A percentile compares a stretch with the other conserved stretches of the same genome.
phyloP scores from a whole-genome alignment of 2,888 invertebrate genomes.

The Xestia xanthographa region DNA sequence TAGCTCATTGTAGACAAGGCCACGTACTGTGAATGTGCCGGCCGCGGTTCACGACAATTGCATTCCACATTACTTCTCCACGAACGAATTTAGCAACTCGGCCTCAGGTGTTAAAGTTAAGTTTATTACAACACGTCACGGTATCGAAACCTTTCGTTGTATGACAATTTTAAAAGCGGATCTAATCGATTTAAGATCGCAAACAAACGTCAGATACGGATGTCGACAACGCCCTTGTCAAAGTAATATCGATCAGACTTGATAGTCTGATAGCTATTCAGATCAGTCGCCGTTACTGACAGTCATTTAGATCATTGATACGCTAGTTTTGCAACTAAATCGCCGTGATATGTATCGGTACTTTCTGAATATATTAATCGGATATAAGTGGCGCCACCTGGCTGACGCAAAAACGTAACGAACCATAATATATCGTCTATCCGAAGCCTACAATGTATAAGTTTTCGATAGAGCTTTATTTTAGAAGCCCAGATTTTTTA shows the following conservation, averaged over 20 bases:
- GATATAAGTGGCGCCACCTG: slow-evolving; percentile 23
- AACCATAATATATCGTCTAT: neutral
- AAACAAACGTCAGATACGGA: slow-evolving; percentile 82
- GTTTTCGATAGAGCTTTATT: neutral
- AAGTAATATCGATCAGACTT: slow-evolving; percentile 70
- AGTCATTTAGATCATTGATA: slow-evolving; percentile 67
- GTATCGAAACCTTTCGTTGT: slow-evolving; percentile 73
- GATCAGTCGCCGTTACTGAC: slow-evolving; percentile 58
- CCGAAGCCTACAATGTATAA: neutral
- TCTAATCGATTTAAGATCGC: slow-evolving; percentile 85
- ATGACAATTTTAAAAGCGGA: slow-evolving; percentile 86
- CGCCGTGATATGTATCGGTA: slow-evolving; percentile 47
- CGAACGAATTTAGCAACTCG: slow-evolving; percentile 80
- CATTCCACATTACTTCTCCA: slow-evolving; percentile 82
- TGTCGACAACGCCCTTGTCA: slow-evolving; percentile 87
- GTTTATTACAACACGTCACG: slow-evolving; percentile 74
- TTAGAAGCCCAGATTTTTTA: neutral
- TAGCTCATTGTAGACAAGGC: slow-evolving; percentile 84
- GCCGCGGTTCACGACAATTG: slow-evolving; percentile 82
- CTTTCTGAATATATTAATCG: slow-evolving; percentile 47
- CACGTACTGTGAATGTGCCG: slow-evolving; percentile 80
- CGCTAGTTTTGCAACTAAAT: slow-evolving; percentile 64
- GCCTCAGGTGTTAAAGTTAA: slow-evolving; percentile 77
- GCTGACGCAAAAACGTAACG: neutral
- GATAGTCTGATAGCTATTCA: slow-evolving; percentile 69